These are phyloP conservation scores for Equus przewalskii DNA, from an alignment of 2,113 vertebrate species.

Conservation along the genomic window DNA sequence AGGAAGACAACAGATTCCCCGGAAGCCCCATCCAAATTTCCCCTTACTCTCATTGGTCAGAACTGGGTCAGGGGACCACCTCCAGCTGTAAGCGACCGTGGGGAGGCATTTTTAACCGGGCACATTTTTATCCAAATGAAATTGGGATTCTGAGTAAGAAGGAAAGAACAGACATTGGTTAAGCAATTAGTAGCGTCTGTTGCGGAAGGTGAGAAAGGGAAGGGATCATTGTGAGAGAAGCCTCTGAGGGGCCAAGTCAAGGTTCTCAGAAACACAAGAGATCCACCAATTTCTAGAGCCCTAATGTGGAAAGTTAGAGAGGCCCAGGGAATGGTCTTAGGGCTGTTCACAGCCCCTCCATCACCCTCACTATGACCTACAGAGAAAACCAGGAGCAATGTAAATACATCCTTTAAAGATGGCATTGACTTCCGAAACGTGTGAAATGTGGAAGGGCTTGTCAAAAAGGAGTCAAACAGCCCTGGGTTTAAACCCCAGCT, in stretches of 20 bases:
- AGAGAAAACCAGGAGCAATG: neutral
- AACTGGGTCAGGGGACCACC: neutral
- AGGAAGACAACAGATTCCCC: neutral
- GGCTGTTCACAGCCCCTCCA: neutral
- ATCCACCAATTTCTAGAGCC: neutral
- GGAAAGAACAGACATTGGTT: neutral
- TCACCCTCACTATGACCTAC: neutral
- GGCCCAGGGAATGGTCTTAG: neutral
- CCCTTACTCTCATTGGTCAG: neutral
- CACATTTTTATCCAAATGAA: neutral
- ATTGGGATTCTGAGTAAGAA: neutral
- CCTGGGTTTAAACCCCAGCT: neutral
- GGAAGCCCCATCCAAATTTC: neutral
- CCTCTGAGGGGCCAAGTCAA: neutral
- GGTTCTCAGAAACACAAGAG: neutral
- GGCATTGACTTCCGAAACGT: neutral
- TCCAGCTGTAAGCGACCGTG: neutral
- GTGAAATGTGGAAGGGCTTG: neutral
- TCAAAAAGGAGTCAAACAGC: neutral
- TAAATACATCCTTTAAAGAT: neutral
- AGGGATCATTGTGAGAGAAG: neutral
- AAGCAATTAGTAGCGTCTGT: neutral
- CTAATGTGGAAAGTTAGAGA: neutral
- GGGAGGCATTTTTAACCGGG: neutral
- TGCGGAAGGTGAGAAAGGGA: neutral